These are phyloP conservation scores for Sceloporus tristichus DNA, from an alignment of 2,113 vertebrate genomes.

Conservation along the genomic window DNA sequence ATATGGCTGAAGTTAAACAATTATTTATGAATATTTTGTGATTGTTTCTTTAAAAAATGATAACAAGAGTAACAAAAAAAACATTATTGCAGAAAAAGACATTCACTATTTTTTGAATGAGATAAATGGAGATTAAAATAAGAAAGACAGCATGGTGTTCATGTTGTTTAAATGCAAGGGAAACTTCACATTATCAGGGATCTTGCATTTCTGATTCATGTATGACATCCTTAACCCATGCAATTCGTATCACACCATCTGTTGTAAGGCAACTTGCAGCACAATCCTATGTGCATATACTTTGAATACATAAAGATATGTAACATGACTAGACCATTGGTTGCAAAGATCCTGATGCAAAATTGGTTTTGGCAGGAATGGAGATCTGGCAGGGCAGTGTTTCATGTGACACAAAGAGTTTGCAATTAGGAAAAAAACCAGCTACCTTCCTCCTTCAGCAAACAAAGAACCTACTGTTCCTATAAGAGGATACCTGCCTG, in stretches of 20 bases:
- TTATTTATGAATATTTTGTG: slow-evolving; percentile 67
- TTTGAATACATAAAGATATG: no score
- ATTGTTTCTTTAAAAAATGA: slow-evolving; percentile 53
- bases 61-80: slow-evolving; percentile 65
- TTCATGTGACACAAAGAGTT: neutral
- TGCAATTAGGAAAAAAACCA: neutral
- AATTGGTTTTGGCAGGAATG: neutral
- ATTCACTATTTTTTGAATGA: slow-evolving; percentile 58
- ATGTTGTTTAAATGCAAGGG: slow-evolving; percentile 57
- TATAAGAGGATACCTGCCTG: neutral
- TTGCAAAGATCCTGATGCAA: neutral
- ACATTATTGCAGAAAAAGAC: slow-evolving; percentile 74
- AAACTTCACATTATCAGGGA: slow-evolving; percentile 63
- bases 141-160: slow-evolving; percentile 59
- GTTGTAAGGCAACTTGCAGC: slow-evolving; percentile 71
- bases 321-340: neutral
- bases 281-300: slow-evolving; percentile 18
- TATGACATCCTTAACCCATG: slow-evolving; percentile 64
- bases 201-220: slow-evolving; percentile 56
- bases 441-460: neutral
- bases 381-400: neutral
- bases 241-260: slow-evolving; percentile 66
- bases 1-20: slow-evolving; percentile 69
- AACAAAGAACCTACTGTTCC: neutral
- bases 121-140: slow-evolving; percentile 52